A percentile compares a stretch with the other conserved stretches of the same genome.
Conservation (phyloP, 2,888 invertebrate genomes). For the Oasisia sp. region DNA sequence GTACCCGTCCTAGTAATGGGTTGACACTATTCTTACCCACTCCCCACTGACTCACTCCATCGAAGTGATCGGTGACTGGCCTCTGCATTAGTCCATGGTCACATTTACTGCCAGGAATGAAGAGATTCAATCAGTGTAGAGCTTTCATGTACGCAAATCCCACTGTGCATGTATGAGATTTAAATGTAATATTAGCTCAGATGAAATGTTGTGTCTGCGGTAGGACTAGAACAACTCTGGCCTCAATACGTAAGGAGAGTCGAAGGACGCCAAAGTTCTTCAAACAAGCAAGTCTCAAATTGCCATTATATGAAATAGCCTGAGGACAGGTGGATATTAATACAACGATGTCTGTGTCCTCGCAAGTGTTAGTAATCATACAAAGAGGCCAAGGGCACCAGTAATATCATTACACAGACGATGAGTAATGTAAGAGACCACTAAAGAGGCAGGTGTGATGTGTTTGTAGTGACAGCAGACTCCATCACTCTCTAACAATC, state of each 20-base stretch:
- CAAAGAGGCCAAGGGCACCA: not conserved
- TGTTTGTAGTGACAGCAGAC: too few relatives aligned
- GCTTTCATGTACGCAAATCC: not conserved
- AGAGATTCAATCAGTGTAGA: not conserved
- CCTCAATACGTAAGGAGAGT: not conserved
- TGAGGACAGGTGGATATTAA: not conserved
- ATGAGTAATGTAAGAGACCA: too few relatives aligned
- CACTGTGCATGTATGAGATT: not conserved
- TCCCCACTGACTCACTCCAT: too few relatives aligned
- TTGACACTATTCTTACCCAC: too few relatives aligned
- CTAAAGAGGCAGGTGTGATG: too few relatives aligned
- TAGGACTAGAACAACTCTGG: not conserved
- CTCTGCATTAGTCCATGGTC: too few relatives aligned
- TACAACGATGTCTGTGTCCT: not conserved
- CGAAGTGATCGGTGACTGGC: too few relatives aligned
- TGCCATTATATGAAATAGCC: not conserved
- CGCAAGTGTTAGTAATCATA: not conserved
- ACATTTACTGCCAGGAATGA: not conserved
- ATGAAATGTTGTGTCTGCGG: not conserved
- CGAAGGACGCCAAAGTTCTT: not conserved
- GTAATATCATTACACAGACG: too few relatives aligned
- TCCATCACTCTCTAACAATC: too few relatives aligned
- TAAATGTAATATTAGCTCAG: not conserved
- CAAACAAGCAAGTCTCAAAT: too few relatives aligned
- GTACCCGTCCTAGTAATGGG: too few relatives aligned